Base-by-base conservation (phyloP, 2,888 invertebrate genomes). In the Drosophila emarginata region DNA sequence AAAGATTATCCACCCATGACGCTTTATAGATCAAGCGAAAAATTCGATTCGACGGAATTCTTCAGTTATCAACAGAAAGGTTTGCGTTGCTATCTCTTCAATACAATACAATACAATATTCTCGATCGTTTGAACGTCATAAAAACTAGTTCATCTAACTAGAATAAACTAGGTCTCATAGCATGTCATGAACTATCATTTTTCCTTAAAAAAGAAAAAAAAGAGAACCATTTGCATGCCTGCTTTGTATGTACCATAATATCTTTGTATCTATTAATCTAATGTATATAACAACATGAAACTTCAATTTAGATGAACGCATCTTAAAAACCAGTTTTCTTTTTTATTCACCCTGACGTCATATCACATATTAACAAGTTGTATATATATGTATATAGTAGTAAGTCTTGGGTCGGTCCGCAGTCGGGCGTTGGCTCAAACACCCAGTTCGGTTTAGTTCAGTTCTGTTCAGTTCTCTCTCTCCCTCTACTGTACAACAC, bases 21-120 rank as follows among this genome's bases (percentile, higher is more conserved):
- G 91, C 94, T 94, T 92, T 94, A 93, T 93, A 93, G 94, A 93
- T 93, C 92, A 72, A 91, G 94, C 92, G 94, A 94, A 93, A 94
- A 93, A 92, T 94, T 93, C 93, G 93, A 93, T 92, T 94, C 92
- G 62, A 93, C 93, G 92, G 94, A 94, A 89, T 93, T 94, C 92
- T 90, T 89, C 87, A 87, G 88, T 78, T 90, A 91, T 76, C 90
- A 90, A 81, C 83, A 89, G 79, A 89, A 91, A 91, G 91, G 91
- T 91, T 91, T 92, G 92, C 89, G 77, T 78, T 76, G 65, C n/a
- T 61, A 72, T 23, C 23, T 76, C 58, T 81, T 66, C 45, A 23
- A 45, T 67, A 39, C n/a, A n/a, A n/a, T 65, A 74, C 71, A 67
- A 52, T 18, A 63, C 45, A 53, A 39, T 40, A 28, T 51, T 71